These are phyloP conservation scores for Cebidichthys violaceus DNA, from an alignment of 2,113 vertebrate genomes.

Conservation along the genomic window DNA sequence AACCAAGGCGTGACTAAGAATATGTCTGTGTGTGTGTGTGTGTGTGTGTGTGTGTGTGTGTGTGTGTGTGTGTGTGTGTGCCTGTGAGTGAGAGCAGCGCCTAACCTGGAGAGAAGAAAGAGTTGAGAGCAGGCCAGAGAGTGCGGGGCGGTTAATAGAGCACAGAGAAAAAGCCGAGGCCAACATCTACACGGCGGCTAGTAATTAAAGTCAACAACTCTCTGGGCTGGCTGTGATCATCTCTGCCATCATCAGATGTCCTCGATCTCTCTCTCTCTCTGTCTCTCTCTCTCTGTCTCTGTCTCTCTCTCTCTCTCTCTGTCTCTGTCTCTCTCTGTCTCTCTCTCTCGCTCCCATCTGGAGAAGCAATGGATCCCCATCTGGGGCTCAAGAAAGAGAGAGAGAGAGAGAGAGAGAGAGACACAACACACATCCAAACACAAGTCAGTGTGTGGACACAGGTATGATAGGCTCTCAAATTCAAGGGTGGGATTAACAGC, in stretches of 20 bases:
- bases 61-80: slow-evolving; percentile 35
- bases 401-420: neutral
- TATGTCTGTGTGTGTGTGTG: slow-evolving; percentile 42
- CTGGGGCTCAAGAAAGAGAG: slow-evolving; percentile 27
- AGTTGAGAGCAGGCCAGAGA: slow-evolving; percentile 65
- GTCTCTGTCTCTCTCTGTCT: neutral
- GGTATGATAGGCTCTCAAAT: neutral
- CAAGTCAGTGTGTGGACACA: slow-evolving; percentile 11
- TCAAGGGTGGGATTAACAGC: neutral
- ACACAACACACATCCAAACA: slow-evolving; percentile 21
- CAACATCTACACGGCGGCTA: slow-evolving; percentile 56
- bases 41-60: slow-evolving; percentile 19
- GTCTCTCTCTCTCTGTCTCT: neutral
- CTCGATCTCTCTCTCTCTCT: neutral
- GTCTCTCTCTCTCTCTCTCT: neutral
- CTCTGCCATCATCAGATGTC: slow-evolving; percentile 34
- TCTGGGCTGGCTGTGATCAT: slow-evolving; percentile 49
- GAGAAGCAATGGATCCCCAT: slow-evolving; percentile 39
- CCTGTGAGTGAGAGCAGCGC: slow-evolving; percentile 15
- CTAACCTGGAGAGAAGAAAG: slow-evolving; percentile 64
- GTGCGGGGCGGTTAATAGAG: slow-evolving; percentile 53
- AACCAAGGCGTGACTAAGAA: slow-evolving; percentile 66
- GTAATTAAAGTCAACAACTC: slow-evolving; percentile 72
- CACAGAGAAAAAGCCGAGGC: slow-evolving; percentile 53
- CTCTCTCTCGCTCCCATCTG: slow-evolving; percentile 45